Evolutionary conservation across 2,113 vertebrate genomes (phyloP), one percentile per base, ranked within the genome.

Genomic region (Bothrops jararaca): DNA sequence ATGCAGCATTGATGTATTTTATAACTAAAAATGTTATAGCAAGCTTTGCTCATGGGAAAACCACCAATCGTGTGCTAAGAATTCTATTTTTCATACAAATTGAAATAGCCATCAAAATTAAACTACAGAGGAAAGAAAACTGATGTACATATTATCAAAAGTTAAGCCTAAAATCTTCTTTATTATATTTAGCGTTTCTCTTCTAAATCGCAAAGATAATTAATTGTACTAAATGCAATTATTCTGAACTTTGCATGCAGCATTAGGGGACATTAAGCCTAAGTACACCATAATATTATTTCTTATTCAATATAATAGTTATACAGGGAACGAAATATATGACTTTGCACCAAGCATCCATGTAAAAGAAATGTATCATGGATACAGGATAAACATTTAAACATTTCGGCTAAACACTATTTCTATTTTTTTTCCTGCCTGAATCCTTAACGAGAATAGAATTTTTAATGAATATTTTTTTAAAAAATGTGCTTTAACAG

Each of bases 121-220:
- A 34, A 69, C 3, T 90, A 4, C 52, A 5, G 20, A 85, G 20
- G 5, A 92, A 0, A 11, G 56, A 86, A 34, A 94, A 91, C 93
- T 26, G 1, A 4, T 91, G 80, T 91, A 92, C 0, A 0, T 22
- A 58, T 58, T 89, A 5, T 13, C 53, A 74, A 86, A 64, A 91
- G 80, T 45, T 22, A 1, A 92, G 42, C 3, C 23, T 90, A 91
- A 86, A 92, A 90, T 91, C 15, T 94, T 90, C 53, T 24, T 85
- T 8, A 15, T 2, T 56, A 57, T 90, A 11, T 92, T 94, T 34
- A 93, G 86, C 93, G 39, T 34, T 39, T 58, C 3, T 50, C 8
- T 88, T 87, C 86, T 52, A 87, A 87, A 15, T 23, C 13, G 9
- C 42, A 26, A 26, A 52, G 42, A 52, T 50, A 87, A 87, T 87